Base-by-base conservation (phyloP, 2,113 vertebrate species). In the Lagopus leucura region DNA sequence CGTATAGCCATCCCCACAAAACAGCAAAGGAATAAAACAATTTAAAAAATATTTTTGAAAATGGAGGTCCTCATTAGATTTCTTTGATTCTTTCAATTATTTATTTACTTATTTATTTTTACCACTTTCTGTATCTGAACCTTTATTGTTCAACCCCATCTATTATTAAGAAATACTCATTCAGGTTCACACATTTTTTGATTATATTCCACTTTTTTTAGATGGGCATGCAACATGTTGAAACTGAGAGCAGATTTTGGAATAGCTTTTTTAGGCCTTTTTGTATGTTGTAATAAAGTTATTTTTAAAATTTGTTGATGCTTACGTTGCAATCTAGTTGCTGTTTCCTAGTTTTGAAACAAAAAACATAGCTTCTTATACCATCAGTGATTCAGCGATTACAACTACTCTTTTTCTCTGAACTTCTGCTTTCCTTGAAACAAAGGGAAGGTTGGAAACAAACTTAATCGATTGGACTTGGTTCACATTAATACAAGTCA, bases 1-100 rank as follows among this genome's bases (percentile, higher is more conserved):
- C 84, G 48, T 90, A 85, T 67, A 93, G 85, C 92, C 89, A 70
- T n/a, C 52, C 45, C 55, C 88, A 92, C 65, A 86, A 96, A 94
- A 95, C n/a, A 89, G n/a, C 20, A 15, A 76, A 47, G 57, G 80
- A 81, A 94, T 88, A 92, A 94, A 96, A 92, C 28, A 78, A 88
- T 70, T 80, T 88, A 82, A 78, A 92, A 97, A 95, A 86, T 82
- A 65, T 38, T 75, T 22, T 55, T 63, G 67, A 73, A 94, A 92
- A 81, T 78, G 38, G 42, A 93, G 64, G 54, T 81, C 54, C n/a
- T 47, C 52, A 4, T 83, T 92, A 48, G 27, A 28, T 54, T 54
- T 54, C 27, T 54, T 54, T 30, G 52, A 54, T 17, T 54, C 8
- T 43, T 43, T 17, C 42, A 13, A 16, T 50, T 22, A 12, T 61